phyloP scores from a whole-genome alignment of 1,140 invertebrate species.

The Drosophila carrolli region DNA sequence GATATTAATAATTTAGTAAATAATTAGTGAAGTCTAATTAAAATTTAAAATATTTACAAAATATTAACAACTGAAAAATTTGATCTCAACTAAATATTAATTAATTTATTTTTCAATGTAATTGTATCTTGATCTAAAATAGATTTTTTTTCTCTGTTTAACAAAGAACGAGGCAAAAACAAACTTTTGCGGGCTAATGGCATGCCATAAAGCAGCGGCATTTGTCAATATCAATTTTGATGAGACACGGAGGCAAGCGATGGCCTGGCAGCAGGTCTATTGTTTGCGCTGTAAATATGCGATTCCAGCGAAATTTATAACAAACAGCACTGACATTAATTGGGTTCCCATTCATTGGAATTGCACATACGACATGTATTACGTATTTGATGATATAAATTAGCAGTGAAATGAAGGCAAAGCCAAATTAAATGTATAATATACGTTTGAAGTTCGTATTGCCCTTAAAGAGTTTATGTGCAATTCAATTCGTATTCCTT shows the following conservation, averaged over 20 bases:
- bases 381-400: conserved; percentile 55
- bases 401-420: conserved; percentile 30
- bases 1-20: too few relatives aligned
- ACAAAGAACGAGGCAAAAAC: conserved; percentile 27
- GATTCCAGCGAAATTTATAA: conserved; percentile 58
- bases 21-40: too few relatives aligned
- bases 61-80: too few relatives aligned
- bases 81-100: too few relatives aligned
- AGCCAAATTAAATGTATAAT: conserved; percentile 19
- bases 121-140: too few relatives aligned
- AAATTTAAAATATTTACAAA: too few relatives aligned
- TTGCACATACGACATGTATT: conserved; percentile 48
- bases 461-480: conserved; percentile 5
- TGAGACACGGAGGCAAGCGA: conserved; percentile 49
- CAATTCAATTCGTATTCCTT: not conserved
- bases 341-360: conserved; percentile 37
- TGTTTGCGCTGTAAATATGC: conserved; percentile 64
- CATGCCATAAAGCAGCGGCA: conserved; percentile 68
- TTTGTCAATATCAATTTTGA: conserved; percentile 78
- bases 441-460: conserved; percentile 5
- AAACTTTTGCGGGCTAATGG: conserved; percentile 73
- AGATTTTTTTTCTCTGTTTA: conserved; percentile 5
- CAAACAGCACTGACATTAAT: conserved; percentile 52
- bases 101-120: too few relatives aligned
- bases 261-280: conserved; percentile 51